A percentile compares a stretch with the other conserved stretches of the same genome.
These are phyloP conservation scores for Ginglymostoma cirratum DNA, from an alignment of 2,113 vertebrate species.

Conservation along the genomic window DNA sequence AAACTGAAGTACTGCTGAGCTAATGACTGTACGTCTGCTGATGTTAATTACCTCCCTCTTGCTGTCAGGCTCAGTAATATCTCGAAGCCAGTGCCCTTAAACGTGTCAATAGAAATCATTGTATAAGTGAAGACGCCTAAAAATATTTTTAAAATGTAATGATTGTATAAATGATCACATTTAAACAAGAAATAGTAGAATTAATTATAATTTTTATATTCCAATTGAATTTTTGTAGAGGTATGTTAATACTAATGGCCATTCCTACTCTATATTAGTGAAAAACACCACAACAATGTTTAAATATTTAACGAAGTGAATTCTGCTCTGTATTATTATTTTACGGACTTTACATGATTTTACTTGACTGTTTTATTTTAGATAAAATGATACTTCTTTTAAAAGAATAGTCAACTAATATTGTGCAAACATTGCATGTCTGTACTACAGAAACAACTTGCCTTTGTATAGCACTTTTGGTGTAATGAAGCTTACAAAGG, in stretches of 20 bases:
- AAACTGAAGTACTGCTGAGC: slow-evolving; percentile 14
- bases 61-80: slow-evolving; percentile 17
- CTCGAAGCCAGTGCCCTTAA: not conserved
- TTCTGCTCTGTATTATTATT: not conserved
- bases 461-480: not conserved
- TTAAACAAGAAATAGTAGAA: not conserved
- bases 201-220: not conserved
- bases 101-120: not conserved
- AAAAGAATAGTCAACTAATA: not conserved
- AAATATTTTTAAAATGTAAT: not conserved
- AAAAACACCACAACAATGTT: not conserved
- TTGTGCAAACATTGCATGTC: not conserved
- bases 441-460: not conserved
- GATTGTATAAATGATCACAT: not conserved
- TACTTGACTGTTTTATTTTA: not conserved
- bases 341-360: not conserved
- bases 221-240: not conserved
- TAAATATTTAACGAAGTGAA: not conserved
- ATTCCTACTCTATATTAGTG: not conserved
- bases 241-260: not conserved
- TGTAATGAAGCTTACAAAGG: not conserved
- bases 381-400: not conserved
- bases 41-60: not conserved
- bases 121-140: not conserved
- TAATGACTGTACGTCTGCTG: slow-evolving; percentile 24